Conservation (phyloP, 2,888 invertebrate species). For the Melitaea athalia region DNA sequence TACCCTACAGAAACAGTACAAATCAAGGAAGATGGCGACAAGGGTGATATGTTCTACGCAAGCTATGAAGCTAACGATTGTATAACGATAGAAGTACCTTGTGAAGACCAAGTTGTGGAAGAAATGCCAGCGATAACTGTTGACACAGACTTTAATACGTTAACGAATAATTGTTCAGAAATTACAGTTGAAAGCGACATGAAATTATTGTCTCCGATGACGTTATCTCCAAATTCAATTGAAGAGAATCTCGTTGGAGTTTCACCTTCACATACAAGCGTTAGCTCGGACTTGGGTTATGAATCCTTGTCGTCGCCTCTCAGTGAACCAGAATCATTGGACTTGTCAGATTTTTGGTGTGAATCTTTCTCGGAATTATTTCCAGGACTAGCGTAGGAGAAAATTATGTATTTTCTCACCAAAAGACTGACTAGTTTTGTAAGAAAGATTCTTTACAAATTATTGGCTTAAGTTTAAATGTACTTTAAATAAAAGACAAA, state of each 20-base stretch:
- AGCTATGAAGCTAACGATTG: conserved; percentile 88
- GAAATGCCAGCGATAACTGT: conserved; percentile 55
- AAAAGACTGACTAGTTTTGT: conserved; percentile 78
- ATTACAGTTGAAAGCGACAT: conserved; percentile 67
- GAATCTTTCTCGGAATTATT: conserved; percentile 90
- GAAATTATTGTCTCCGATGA: conserved; percentile 75
- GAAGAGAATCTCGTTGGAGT: conserved; percentile 64
- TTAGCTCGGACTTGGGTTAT: conserved; percentile 75
- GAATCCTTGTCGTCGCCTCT: conserved; percentile 77
- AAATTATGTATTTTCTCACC: conserved; percentile 61
- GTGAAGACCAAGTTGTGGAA: conserved; percentile 78
- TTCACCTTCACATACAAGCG: conserved; percentile 71
- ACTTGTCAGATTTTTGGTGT: conserved; percentile 86
- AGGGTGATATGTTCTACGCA: conserved; percentile 86
- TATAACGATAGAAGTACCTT: conserved; percentile 87
- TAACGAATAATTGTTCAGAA: conserved; percentile 56
- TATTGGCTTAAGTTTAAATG: conserved; percentile 18
- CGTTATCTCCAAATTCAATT: conserved; percentile 61
- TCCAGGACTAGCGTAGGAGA: conserved; percentile 84
- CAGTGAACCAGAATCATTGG: conserved; percentile 74
- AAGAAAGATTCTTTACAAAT: conserved; percentile 38
- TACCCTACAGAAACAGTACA: conserved; percentile 58
- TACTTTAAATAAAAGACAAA: conserved; percentile 48
- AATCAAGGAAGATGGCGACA: conserved; percentile 62
- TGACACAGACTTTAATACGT: conserved; percentile 58